phyloP scores from a whole-genome alignment of 2,888 invertebrate species.

The Lymantria dispar region DNA sequence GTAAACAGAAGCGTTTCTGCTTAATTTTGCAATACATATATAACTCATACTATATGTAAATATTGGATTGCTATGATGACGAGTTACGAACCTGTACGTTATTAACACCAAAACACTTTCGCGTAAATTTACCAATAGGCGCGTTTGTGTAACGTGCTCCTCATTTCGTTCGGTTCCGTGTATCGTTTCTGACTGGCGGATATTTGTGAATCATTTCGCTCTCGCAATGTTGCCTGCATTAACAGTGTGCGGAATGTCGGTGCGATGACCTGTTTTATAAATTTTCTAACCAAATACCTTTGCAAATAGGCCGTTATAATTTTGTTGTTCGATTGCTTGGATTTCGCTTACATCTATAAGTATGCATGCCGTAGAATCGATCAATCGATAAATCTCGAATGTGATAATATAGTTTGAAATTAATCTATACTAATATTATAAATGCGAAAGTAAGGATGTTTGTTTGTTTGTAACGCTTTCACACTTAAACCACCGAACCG shows the following conservation, averaged over 20 bases:
- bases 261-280: conserved; percentile 18
- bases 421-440: too few relatives aligned
- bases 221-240: conserved; percentile 11
- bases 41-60: background rate
- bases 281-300: conserved; percentile 20
- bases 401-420: too few relatives aligned
- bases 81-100: background rate
- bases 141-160: conserved; percentile 21
- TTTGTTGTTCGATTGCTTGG: background rate
- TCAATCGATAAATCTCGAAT: too few relatives aligned
- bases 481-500: too few relatives aligned
- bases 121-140: conserved; percentile 6
- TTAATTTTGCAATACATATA: background rate
- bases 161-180: conserved; percentile 22
- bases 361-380: too few relatives aligned
- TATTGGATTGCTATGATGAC: conserved; percentile 7
- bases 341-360: too few relatives aligned
- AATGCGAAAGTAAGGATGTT: too few relatives aligned
- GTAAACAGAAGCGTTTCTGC: background rate
- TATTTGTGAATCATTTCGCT: conserved; percentile 29
- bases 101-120: conserved; percentile 5
- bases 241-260: conserved; percentile 17
- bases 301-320: conserved; percentile 17
- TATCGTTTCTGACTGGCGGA: conserved; percentile 13
- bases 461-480: too few relatives aligned